A percentile compares a stretch with the other conserved stretches of the same genome.
phyloP scores from a whole-genome alignment of 2,888 invertebrate species.

The Cheilosia vernalis region DNA sequence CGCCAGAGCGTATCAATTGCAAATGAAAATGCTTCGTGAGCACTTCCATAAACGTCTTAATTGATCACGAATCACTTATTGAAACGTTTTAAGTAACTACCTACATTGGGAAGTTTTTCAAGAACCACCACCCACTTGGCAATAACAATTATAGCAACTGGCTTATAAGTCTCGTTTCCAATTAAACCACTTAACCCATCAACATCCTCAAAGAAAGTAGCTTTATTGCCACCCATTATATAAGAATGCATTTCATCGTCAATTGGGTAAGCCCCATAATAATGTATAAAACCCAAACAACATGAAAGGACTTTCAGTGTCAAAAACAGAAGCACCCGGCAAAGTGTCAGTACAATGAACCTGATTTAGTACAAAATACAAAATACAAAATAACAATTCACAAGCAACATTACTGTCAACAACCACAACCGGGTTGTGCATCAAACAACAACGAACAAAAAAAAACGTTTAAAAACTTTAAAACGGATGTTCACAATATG shows the following conservation, averaged over 20 bases:
- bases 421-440: constrained; percentile 8
- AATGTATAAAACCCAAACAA: constrained; percentile 13
- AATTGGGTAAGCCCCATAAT: background rate
- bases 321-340: constrained; percentile 26
- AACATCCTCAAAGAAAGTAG: background rate
- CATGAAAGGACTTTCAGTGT: constrained; percentile 52
- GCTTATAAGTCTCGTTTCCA: background rate
- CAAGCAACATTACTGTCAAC: constrained; percentile 8
- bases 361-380: constrained; percentile 10
- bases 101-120: no score
- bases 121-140: no score
- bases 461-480: constrained; percentile 38
- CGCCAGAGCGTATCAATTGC: background rate
- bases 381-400: constrained; percentile 16
- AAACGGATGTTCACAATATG: constrained; percentile 65
- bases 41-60: background rate
- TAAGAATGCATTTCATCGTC: background rate
- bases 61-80: background rate
- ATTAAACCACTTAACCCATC: background rate
- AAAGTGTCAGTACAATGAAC: constrained; percentile 57
- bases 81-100: no score
- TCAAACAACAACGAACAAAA: constrained; percentile 3
- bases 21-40: no score
- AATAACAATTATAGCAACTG: background rate
- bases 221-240: background rate